A percentile compares a stretch with the other conserved stretches of the same genome.
Evolutionary conservation across 2,888 invertebrate genomes (phyloP).

Genomic region (Drosophila multiciliata): DNA sequence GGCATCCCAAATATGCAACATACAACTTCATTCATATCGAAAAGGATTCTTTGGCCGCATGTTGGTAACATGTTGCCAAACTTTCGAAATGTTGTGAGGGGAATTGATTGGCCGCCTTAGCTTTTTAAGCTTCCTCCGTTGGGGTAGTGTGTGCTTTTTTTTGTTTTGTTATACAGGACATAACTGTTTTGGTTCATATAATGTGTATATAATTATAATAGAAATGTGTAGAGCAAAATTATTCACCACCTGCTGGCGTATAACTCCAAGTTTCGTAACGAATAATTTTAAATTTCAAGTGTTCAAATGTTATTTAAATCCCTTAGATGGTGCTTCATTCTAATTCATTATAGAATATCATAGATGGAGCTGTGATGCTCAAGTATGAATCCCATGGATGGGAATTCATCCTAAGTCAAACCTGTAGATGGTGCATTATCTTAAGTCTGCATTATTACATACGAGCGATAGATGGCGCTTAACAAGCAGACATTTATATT

Average conservation of each 20-base stretch:
- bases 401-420: not conserved
- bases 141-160: constrained; percentile 19
- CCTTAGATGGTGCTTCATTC: not conserved
- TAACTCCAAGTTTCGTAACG: constrained; percentile 44
- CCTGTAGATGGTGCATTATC: not conserved
- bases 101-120: not conserved
- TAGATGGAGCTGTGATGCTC: not conserved
- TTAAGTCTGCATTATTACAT: not conserved
- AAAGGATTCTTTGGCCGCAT: not conserved
- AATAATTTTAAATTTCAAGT: not conserved
- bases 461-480: not conserved
- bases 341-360: not conserved
- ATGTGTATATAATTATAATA: not conserved
- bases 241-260: constrained; percentile 8
- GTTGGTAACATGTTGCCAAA: constrained; percentile 15
- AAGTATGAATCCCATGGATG: not conserved
- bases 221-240: not conserved
- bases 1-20: constrained; percentile 9
- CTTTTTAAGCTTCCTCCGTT: constrained; percentile 9
- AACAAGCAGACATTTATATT: not conserved
- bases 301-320: not conserved
- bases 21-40: constrained; percentile 42
- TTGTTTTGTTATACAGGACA: not conserved
- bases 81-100: constrained; percentile 47
- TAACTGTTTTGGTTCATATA: not conserved